Percentiles rank a stretch among this genome's conserved stretches.
These are phyloP conservation scores for Cliona cf. orientalis DNA, from an alignment of 37 sponge, comb jelly and placozoan species.

Conservation along the genomic window DNA sequence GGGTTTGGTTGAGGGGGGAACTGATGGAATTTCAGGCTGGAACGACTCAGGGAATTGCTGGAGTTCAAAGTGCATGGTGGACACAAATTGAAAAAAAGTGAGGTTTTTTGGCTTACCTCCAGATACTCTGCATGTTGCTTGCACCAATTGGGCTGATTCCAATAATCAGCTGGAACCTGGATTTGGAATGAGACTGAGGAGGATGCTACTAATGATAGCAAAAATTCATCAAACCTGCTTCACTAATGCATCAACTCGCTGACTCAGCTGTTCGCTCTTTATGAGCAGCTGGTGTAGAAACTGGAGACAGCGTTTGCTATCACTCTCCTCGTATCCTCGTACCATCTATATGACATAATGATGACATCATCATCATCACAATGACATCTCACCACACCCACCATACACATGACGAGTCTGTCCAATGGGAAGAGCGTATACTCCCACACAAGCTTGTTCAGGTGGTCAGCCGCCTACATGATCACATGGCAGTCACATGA, in stretches of 20 bases:
- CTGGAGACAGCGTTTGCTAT: conserved; percentile 40
- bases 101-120: conserved; percentile 31
- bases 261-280: conserved; percentile 36
- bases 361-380: background rate
- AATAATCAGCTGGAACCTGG: conserved; percentile 66
- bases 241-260: conserved; percentile 57
- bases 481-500: background rate
- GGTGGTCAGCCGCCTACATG: conserved; percentile 33
- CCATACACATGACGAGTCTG: conserved; percentile 80
- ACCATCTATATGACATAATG: conserved; percentile 7
- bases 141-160: conserved; percentile 52
- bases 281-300: conserved; percentile 60
- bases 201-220: background rate
- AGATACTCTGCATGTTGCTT: conserved; percentile 54
- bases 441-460: conserved; percentile 85
- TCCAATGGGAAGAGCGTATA: conserved; percentile 79
- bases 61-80: background rate
- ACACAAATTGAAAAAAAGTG: too few relatives aligned
- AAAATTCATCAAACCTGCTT: conserved; percentile 32
- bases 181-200: background rate
- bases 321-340: conserved; percentile 58
- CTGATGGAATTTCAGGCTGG: conserved; percentile 24
- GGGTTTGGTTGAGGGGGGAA: conserved; percentile 22
- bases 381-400: conserved; percentile 71
- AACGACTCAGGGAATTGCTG: conserved; percentile 76